Percentiles rank a stretch among this genome's conserved stretches.
Conservation (phyloP, 1,140 invertebrate species). For the Diorhabda sublineata region DNA sequence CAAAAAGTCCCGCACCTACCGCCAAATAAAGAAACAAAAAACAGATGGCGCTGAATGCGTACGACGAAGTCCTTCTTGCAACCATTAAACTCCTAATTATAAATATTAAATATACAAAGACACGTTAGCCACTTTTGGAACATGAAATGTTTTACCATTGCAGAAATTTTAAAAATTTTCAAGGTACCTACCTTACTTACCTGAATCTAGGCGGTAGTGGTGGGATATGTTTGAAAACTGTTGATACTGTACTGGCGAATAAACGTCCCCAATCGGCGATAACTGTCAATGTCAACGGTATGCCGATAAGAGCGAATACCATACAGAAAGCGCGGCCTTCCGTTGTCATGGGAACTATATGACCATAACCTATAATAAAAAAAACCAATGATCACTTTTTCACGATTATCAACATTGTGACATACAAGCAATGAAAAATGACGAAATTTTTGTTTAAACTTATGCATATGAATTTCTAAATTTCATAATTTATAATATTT, state of each 20-base stretch:
- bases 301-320: constrained; percentile 87
- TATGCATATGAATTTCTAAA: no score
- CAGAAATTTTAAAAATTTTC: background rate
- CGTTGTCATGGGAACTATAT: constrained; percentile 85
- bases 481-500: no score
- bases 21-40: constrained; percentile 75
- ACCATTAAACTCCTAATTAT: constrained; percentile 30
- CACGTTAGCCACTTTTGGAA: background rate
- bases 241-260: constrained; percentile 74
- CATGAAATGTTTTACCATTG: background rate
- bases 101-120: constrained; percentile 2
- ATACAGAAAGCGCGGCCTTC: constrained; percentile 87
- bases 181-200: constrained; percentile 24
- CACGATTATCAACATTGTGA: no score
- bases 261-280: constrained; percentile 87
- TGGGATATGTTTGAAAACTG: constrained; percentile 58
- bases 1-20: constrained; percentile 67
- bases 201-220: constrained; percentile 39
- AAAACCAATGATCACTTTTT: no score
- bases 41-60: constrained; percentile 65
- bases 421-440: no score
- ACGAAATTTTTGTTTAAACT: no score
- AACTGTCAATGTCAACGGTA: constrained; percentile 88
- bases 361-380: constrained; percentile 79
- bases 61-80: constrained; percentile 50